Conservation (phyloP, 2,797 vertebrate species). For the Phalloptychus januarius region DNA sequence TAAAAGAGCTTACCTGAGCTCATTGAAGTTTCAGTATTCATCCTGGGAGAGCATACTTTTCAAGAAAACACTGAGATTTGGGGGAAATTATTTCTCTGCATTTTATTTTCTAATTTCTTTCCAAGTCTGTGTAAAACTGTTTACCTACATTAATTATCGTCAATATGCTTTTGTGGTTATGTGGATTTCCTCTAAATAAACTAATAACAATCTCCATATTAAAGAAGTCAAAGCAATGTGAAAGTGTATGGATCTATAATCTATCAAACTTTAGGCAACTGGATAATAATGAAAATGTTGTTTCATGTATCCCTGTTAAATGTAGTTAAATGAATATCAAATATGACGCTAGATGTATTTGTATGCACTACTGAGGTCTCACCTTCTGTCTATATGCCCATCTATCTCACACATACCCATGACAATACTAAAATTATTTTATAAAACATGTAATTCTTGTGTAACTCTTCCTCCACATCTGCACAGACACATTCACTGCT, state of each 20-base stretch:
- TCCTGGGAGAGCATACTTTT: slow-evolving; percentile 51
- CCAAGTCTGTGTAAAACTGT: slow-evolving; percentile 25
- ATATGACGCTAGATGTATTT: not conserved
- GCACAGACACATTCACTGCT: slow-evolving; percentile 17
- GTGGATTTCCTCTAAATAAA: slow-evolving; percentile 32
- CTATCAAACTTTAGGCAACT: not conserved
- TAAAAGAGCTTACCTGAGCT: slow-evolving; percentile 30
- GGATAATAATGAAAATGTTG: not conserved
- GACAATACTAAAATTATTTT: not conserved
- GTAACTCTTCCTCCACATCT: slow-evolving; percentile 7
- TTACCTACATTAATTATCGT: slow-evolving; percentile 24
- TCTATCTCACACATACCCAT: slow-evolving; percentile 7
- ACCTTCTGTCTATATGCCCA: slow-evolving; percentile 48
- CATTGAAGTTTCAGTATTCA: slow-evolving; percentile 61
- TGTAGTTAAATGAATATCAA: not conserved
- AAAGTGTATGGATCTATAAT: not conserved
- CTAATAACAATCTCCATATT: slow-evolving; percentile 26
- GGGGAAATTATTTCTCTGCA: slow-evolving; percentile 49
- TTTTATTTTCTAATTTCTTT: slow-evolving; percentile 59
- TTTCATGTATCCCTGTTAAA: not conserved
- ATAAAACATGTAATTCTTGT: slow-evolving; percentile 30
- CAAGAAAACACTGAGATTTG: slow-evolving; percentile 52
- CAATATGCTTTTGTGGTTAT: slow-evolving; percentile 27
- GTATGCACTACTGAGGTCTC: not conserved
- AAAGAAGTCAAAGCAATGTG: not conserved